These are phyloP conservation scores for Seladonia tumulorum DNA, from an alignment of 2,888 invertebrate genomes.

Conservation along the genomic window DNA sequence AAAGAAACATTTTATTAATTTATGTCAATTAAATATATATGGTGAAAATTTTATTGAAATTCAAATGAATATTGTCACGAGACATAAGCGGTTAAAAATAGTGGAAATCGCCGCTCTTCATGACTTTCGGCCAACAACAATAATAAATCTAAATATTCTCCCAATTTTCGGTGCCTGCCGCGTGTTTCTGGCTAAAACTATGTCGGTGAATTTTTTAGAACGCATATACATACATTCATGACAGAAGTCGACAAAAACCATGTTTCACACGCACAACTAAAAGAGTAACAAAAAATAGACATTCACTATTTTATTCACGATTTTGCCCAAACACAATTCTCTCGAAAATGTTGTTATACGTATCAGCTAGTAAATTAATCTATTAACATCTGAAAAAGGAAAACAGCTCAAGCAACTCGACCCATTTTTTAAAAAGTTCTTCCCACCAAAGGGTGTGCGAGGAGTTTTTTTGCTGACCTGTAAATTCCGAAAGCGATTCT, in stretches of 20 bases:
- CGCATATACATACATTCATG: not conserved
- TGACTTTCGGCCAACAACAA: not conserved
- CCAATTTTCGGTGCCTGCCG: not conserved
- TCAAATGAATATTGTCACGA: no score
- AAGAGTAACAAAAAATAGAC: not conserved
- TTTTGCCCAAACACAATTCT: not conserved
- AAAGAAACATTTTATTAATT: not conserved
- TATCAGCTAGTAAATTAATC: not conserved
- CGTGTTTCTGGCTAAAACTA: not conserved
- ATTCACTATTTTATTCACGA: not conserved
- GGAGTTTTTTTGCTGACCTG: not conserved
- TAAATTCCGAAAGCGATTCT: not conserved
- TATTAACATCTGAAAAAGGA: not conserved
- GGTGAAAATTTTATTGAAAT: no score
- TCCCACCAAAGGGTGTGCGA: not conserved
- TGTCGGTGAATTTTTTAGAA: not conserved
- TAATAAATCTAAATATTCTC: not conserved
- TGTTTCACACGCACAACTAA: not conserved
- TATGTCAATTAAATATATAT: not conserved
- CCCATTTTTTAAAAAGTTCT: not conserved
- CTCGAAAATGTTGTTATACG: not conserved
- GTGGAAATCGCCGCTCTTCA: no score
- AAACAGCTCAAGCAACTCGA: not conserved
- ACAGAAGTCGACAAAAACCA: not conserved
- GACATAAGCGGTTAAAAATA: no score